Evolutionary conservation across 2,888 invertebrate species (phyloP), one percentile per base, ranked within the genome.

Genomic region (Syritta pipiens): DNA sequence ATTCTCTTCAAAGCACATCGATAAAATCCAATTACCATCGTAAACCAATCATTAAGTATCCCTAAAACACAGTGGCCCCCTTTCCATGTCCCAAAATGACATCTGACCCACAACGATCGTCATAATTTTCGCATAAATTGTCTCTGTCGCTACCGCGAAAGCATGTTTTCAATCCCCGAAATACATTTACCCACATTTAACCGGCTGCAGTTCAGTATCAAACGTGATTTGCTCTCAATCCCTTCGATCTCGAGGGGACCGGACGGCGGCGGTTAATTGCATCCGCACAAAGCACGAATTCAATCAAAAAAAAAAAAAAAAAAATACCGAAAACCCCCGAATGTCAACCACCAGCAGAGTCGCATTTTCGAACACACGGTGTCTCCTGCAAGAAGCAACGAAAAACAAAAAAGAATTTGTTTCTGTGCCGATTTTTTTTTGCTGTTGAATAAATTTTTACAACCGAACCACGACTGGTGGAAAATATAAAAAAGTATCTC

Each of bases 261-360:
- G n/a, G n/a, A 14, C 9, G 19, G 7, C 19, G 17, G 37, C 37
- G 62, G 72, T 79, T 79, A 79, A 79, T 79, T 79, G 77, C 77
- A 72, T 79, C 67, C 72, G 72, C 60, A 79, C 60, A 72, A 65
- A 49, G 79, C 74, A 74, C 79, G 79, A 79, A 74, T 74, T 79
- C 79, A 79, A 79, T 79, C 72, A 79, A 79, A 72, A 67, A 9
- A 22, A 9, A 37, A 37, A 49, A 40, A 26, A 42, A 32, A 40
- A 55, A 67, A 35, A 28, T 19, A 28, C 12, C 32, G 9, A 12
- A 12, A 49, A 30, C 28, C 48, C 20, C 26, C 57, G 68, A 65
- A 60, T 79, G 79, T 74, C 74, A 79, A 74, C 42, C 40, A 7
- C 63, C 40, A 26, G 28, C 28, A 59, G 40, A 71, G 53, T 42